Percentiles rank a stretch among this genome's conserved stretches.
These are phyloP conservation scores for Cacoxenus indagator DNA, from an alignment of 2,888 invertebrate species.

Conservation along the genomic window DNA sequence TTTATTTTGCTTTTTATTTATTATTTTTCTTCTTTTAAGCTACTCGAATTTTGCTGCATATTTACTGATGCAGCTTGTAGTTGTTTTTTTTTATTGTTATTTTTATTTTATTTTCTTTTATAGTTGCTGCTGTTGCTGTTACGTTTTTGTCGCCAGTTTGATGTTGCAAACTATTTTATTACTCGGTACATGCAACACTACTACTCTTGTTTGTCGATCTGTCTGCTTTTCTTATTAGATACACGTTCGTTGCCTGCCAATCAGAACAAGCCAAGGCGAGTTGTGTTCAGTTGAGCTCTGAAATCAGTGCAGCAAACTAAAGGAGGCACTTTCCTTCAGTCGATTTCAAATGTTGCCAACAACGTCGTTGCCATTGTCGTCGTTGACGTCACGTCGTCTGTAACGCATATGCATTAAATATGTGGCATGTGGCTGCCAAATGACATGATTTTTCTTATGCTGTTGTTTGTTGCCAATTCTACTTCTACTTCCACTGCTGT, in stretches of 20 bases:
- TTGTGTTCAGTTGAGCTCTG: no score
- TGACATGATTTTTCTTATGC: slow-evolving; percentile 58
- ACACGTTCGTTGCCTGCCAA: slow-evolving; percentile 6
- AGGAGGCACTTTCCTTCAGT: background rate
- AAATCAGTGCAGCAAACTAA: background rate
- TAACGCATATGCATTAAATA: slow-evolving; percentile 5
- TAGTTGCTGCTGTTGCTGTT: background rate
- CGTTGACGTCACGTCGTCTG: background rate
- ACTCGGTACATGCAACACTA: slow-evolving; percentile 3
- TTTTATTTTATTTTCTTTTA: no score
- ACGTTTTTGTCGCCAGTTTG: background rate
- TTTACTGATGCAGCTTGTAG: background rate
- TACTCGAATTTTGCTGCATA: background rate
- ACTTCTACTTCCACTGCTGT: background rate
- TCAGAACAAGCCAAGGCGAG: background rate
- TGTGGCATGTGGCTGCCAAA: slow-evolving; percentile 39
- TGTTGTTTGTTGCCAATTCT: slow-evolving; percentile 29
- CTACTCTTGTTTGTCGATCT: no score
- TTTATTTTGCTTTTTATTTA: background rate
- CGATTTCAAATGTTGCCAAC: background rate
- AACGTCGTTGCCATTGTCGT: background rate
- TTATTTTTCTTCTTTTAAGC: background rate
- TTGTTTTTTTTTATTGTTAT: background rate
- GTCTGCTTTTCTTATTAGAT: background rate
- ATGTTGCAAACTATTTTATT: slow-evolving; percentile 5